These are phyloP conservation scores for Acleris sparsana DNA, from an alignment of 2,888 invertebrate species.

Conservation along the genomic window DNA sequence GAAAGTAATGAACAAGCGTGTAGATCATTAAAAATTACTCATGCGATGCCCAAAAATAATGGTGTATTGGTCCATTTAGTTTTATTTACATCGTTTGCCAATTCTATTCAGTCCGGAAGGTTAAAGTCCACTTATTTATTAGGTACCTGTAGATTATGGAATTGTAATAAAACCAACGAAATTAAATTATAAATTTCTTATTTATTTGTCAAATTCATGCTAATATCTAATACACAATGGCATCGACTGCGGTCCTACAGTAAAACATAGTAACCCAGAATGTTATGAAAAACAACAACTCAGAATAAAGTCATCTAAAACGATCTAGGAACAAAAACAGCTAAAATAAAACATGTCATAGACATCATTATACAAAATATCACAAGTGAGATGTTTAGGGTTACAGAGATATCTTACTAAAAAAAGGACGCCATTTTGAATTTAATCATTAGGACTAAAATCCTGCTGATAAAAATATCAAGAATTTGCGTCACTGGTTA, in stretches of 20 bases:
- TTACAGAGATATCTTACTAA: slow-evolving; percentile 37
- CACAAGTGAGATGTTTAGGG: slow-evolving; percentile 48
- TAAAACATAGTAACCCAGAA: slow-evolving; percentile 38
- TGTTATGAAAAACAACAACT: slow-evolving; percentile 42
- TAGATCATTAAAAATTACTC: too few relatives aligned
- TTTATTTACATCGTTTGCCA: too few relatives aligned
- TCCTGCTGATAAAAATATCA: slow-evolving; percentile 3
- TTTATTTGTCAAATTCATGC: slow-evolving; percentile 66
- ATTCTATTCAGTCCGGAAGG: too few relatives aligned
- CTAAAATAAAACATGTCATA: slow-evolving; percentile 42
- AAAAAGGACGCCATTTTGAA: slow-evolving; percentile 16
- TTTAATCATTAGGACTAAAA: slow-evolving; percentile 24
- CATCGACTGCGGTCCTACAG: slow-evolving; percentile 45
- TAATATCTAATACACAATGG: slow-evolving; percentile 58
- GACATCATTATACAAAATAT: slow-evolving; percentile 51
- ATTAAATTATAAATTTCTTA: slow-evolving; percentile 53
- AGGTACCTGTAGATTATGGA: neutral
- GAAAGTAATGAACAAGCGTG: too few relatives aligned
- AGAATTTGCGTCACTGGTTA: slow-evolving; percentile 10
- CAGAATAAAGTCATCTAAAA: slow-evolving; percentile 48
- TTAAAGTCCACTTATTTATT: neutral
- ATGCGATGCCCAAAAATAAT: too few relatives aligned
- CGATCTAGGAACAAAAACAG: slow-evolving; percentile 54
- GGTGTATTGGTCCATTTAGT: too few relatives aligned
- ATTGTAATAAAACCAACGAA: slow-evolving; percentile 14